These are phyloP conservation scores for Tragulus kanchil DNA, from an alignment of 2,113 vertebrate species.

Conservation along the genomic window DNA sequence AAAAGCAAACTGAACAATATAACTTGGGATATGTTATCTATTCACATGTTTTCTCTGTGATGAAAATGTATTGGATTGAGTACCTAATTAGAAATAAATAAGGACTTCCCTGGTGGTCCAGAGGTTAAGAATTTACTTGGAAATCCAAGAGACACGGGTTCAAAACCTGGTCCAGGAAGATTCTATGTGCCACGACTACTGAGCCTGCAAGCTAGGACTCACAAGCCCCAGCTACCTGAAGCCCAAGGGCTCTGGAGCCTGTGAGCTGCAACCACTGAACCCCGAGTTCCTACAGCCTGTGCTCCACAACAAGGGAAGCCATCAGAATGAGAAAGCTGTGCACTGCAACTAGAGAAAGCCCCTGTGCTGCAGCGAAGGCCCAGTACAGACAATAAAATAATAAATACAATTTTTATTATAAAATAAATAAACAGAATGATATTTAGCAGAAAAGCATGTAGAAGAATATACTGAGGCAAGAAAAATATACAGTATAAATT, in stretches of 20 bases:
- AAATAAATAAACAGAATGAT: neutral
- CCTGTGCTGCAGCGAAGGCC: neutral
- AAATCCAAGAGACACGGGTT: neutral
- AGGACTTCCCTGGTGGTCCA: neutral
- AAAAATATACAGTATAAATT: neutral
- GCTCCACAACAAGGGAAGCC: neutral
- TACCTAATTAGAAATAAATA: conserved; percentile 22
- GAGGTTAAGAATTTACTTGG: neutral
- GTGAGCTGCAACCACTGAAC: neutral
- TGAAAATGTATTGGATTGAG: neutral
- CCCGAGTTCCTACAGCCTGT: neutral
- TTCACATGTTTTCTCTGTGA: neutral
- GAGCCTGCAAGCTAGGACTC: neutral
- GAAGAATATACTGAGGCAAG: neutral
- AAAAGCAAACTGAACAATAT: conserved; percentile 28
- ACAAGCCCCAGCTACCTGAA: neutral
- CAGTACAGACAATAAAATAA: neutral
- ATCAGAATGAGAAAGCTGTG: neutral
- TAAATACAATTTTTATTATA: neutral
- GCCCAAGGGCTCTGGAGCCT: neutral
- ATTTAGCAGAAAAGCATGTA: neutral
- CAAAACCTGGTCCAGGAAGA: neutral
- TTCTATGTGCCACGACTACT: neutral
- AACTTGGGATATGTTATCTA: neutral
- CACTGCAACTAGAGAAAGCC: neutral